Base-by-base conservation (phyloP, 2,888 invertebrate species). In the Mongoloraphidia duomilia region DNA sequence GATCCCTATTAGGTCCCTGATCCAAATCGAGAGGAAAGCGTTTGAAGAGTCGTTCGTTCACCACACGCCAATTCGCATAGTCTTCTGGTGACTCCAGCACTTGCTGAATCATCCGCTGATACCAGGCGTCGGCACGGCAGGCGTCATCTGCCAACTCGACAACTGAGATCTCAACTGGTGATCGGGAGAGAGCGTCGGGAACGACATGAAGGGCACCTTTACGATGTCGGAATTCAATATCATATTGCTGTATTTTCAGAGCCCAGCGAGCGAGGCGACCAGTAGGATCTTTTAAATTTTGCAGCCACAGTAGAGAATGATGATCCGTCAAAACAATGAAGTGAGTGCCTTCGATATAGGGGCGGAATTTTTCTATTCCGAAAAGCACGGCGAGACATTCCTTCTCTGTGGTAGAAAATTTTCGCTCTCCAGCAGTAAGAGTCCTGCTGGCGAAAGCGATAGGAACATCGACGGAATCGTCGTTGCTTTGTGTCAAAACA, bases 291-390 rank as follows among this genome's bases (percentile, higher is more conserved):
- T 58, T 56, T 34, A 57, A 48, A 8, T 49, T 49, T 51, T 58
- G 52, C 0, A 60, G 48, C 57, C 57, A 58, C 13, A 54, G 41
- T 2, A 61, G 41, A 3, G 56, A 53, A 34, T 50, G 44, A 36
- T 59, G 58, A 43, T 59, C 58, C 9, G 57, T 61, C 1, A 59
- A 51, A 1, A 60, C 59, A 2, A 43, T 55, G 40, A 61, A 61
- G 2, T 48, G 41, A 9, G 47, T 43, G 5, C 57, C 57, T 44
- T 58, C 52, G 8, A 56, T 33, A 49, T 57, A 57, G 12, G 53
- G 47, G 34, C 52, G 9, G 42, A 57, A 57, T 13, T 55, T 52
- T n/a, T 53, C 47, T 6, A 57, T 46, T 0, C 48, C 41, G 36
- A 52, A 48, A 5, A 54, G 4, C 1, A 54, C 50, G 3, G 53